Base-by-base conservation (phyloP, 64 coral and sea anemone species). In the Anthopleura sola region DNA sequence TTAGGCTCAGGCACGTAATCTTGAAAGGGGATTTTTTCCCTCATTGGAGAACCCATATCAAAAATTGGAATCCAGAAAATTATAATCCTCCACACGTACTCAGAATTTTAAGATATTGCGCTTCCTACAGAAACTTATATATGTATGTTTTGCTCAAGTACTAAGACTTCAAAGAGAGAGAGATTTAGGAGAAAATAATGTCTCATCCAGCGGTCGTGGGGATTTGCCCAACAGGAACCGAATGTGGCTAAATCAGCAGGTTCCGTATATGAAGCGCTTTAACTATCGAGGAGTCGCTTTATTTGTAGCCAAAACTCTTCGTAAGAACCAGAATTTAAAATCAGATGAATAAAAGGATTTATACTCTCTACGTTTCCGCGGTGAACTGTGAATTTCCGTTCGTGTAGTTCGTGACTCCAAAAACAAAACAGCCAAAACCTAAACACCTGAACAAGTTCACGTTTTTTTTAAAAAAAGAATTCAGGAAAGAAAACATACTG, bases 1-100 rank as follows among this genome's bases (percentile, higher is more conserved):
- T 71, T 71, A 71, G 28, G 66, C 66, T 26, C 66, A 71, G 66
- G 34, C 66, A 71, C 29, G 66, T 71, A 71, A 71, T 71, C 66
- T 34, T 12, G 15, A 71, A 71, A 71, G 28, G 12, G 66, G 34
- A 71, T 32, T 31, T 32, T 71, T 36, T 16, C 29, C n/a, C 28
- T 34, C 66, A 14, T 15, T 71, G 11, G 3, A 71, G 11, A 71
- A 71, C n/a, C 14, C 13, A 71, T 71, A 71, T 71, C 29, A 32
- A 71, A 34, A 71, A 71, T 71, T 36, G 23, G n/a, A 34, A 71
- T 71, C 66, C 66, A 16, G 15, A 71, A 71, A 71, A 71, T 17
- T 12, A 34, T 71, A 71, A 71, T 71, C 31, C 12, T 71, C 28
- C 11, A 14, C 28, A 71, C 66, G 5, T 16, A 71, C 29, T 71